Conservation (phyloP, 53 echinoderm and acorn worm genomes). For the Echinometra lucunter region DNA sequence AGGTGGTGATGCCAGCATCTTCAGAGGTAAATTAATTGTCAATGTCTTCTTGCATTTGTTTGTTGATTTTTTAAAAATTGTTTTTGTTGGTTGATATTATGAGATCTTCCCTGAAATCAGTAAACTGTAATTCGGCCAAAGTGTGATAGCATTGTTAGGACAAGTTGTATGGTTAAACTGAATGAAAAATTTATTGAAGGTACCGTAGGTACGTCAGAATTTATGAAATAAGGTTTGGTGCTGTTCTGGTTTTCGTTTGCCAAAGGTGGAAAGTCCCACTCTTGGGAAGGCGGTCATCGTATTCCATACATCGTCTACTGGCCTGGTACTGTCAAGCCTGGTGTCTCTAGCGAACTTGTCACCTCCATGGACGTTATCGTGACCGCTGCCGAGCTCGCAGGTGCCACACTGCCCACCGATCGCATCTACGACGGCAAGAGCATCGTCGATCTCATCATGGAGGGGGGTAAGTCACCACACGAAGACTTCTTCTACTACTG, state of each 20-base stretch:
- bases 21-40: conserved; percentile 72
- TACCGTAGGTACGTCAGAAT: no score
- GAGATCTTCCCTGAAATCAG: no score
- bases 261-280: conserved; percentile 76
- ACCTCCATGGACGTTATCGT: conserved; percentile 84
- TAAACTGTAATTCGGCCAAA: no score
- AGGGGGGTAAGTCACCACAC: conserved; percentile 68
- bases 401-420: conserved; percentile 73
- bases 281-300: conserved; percentile 88
- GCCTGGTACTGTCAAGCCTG: conserved; percentile 76
- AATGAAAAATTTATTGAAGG: no score
- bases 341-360: conserved; percentile 76
- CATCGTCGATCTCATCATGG: conserved; percentile 67
- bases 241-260: neutral
- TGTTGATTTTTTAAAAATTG: no score
- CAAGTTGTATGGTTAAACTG: no score
- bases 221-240: no score
- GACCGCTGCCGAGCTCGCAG: conserved; percentile 80
- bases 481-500: conserved; percentile 81
- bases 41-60: no score
- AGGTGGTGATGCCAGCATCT: conserved; percentile 79
- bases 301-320: conserved; percentile 90
- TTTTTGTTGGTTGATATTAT: no score
- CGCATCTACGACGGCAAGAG: conserved; percentile 81
- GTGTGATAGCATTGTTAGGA: no score